Base-by-base conservation (phyloP, 2,888 invertebrate genomes). In the Brenthis ino region DNA sequence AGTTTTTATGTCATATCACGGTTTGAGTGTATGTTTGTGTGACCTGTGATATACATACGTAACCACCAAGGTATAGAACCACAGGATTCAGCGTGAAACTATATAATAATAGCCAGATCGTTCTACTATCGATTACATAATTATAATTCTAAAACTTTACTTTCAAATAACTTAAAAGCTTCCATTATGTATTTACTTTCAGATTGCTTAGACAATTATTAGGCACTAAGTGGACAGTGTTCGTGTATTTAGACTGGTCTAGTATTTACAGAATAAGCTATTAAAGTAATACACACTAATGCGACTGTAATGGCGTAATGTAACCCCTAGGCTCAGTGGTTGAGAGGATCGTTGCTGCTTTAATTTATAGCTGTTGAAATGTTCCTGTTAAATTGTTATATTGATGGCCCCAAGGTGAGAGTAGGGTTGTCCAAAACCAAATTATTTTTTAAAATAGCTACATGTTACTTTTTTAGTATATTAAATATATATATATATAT, bases 351-450 rank as follows among this genome's bases (percentile, higher is more conserved):
- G 37, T 69, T 68, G 65, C 82, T 84, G 87, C 81, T 85, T 89
- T 91, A 91, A 91, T 92, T 92, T 92, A 92, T 91, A 82, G 85
- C 86, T 82, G 88, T 86, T 89, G 88, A 90, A 90, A 86, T 82
- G 85, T 83, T 84, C 85, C 84, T 86, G 87, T 89, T 89, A 91
- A 91, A 90, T 90, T 89, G 89, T 89, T 89, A 89, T 91, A 90
- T 89, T 89, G 89, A 89, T 91, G 87, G 86, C 79, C 82, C 78
- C 76, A 78, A 80, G 80, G 80, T 75, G 64, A 64, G 76, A 76
- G 20, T 79, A 90, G 89, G 91, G 89, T 67, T 89, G 85, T 11
- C 79, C 6, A 4, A 16, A 53, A 12, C 4, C 4, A 6, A 37
- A 16, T 51, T 1, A 6, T 28, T 12, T 53, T 53, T 8, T 6